These are phyloP conservation scores for Canis aureus DNA, from an alignment of 2,113 vertebrate genomes.

Conservation along the genomic window DNA sequence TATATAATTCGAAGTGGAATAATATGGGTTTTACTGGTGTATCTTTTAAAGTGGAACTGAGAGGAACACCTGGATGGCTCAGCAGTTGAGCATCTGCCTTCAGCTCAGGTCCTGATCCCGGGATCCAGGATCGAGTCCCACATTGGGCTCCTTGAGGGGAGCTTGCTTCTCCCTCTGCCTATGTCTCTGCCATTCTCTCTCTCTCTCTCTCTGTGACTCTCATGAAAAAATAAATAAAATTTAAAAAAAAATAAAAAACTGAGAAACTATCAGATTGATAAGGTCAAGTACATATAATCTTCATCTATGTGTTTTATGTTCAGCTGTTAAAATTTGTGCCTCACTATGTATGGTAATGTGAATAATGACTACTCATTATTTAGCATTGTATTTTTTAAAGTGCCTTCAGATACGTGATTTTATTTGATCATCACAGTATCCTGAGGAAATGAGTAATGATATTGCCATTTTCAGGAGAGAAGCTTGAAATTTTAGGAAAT, in stretches of 20 bases:
- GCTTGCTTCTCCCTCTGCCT: too few relatives aligned
- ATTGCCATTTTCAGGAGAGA: not conserved
- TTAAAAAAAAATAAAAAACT: too few relatives aligned
- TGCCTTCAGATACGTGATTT: not conserved
- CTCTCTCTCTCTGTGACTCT: too few relatives aligned
- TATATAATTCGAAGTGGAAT: not conserved
- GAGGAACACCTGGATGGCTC: too few relatives aligned
- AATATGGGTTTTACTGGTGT: not conserved
- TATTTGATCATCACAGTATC: not conserved
- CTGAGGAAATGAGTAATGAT: not conserved
- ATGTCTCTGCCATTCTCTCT: too few relatives aligned
- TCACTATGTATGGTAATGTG: not conserved
- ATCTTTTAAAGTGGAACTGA: not conserved
- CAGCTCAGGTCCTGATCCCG: too few relatives aligned
- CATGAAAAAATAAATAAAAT: too few relatives aligned
- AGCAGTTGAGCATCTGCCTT: too few relatives aligned
- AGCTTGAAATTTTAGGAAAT: not conserved
- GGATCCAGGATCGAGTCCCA: too few relatives aligned
- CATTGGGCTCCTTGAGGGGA: too few relatives aligned
- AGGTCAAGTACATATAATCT: not conserved
- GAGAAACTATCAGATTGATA: not conserved
- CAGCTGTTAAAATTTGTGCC: not conserved
- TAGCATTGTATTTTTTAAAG: constrained; percentile 24
- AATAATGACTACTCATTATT: constrained; percentile 1
- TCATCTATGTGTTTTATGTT: not conserved